These are phyloP conservation scores for Gila orcuttii DNA, from an alignment of 2,113 vertebrate species.

Conservation along the genomic window DNA sequence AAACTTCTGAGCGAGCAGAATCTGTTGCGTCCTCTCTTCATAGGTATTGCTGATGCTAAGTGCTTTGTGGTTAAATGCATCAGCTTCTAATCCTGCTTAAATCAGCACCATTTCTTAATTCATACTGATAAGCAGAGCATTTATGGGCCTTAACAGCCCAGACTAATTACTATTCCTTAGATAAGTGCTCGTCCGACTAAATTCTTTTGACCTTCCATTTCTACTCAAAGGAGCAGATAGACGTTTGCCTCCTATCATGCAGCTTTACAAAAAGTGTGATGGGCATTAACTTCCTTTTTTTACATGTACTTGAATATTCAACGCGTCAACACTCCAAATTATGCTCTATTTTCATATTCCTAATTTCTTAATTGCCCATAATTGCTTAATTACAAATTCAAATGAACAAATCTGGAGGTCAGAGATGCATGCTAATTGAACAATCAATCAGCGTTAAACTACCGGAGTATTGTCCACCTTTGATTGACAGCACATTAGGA, in stretches of 20 bases:
- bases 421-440: conserved; percentile 77
- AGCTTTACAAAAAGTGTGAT: conserved; percentile 23
- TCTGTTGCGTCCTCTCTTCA: conserved; percentile 62
- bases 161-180: conserved; percentile 79
- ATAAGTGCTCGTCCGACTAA: conserved; percentile 77
- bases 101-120: conserved; percentile 75
- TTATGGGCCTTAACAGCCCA: conserved; percentile 68
- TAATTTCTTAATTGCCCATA: conserved; percentile 80
- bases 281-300: conserved; percentile 9
- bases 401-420: conserved; percentile 82
- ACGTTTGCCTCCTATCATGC: conserved; percentile 38
- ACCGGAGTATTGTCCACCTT: conserved; percentile 65
- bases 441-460: conserved; percentile 77
- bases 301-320: conserved; percentile 66
- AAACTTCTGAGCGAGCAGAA: conserved; percentile 39
- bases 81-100: conserved; percentile 75
- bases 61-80: conserved; percentile 71
- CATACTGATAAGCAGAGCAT: conserved; percentile 76
- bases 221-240: conserved; percentile 70
- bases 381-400: conserved; percentile 82
- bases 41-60: conserved; percentile 73
- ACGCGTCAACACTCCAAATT: conserved; percentile 66
- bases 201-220: conserved; percentile 76
- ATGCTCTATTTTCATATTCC: conserved; percentile 77
- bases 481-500: conserved; percentile 79